Conservation (phyloP, 1,140 invertebrate species). For the Ceratina calcarata region DNA sequence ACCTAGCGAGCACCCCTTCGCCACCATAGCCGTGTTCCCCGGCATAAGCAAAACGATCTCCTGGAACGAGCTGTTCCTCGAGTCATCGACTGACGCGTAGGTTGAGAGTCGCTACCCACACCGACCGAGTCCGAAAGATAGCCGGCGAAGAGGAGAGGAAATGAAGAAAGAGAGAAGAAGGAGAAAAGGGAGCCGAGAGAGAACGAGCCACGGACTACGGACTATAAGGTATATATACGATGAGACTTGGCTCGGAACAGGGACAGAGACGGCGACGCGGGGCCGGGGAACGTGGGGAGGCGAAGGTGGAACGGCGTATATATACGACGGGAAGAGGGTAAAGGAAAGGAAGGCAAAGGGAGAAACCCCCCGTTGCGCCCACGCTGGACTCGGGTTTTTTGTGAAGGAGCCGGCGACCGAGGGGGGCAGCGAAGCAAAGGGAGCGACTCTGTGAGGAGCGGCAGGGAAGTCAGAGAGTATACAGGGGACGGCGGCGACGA, state of each 20-base stretch:
- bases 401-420: conserved; percentile 54
- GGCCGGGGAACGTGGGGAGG: neutral
- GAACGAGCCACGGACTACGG: conserved; percentile 67
- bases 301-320: conserved; percentile 52
- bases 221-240: conserved; percentile 34
- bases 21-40: neutral
- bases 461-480: conserved; percentile 11
- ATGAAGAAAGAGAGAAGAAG: conserved; percentile 8
- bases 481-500: conserved; percentile 17
- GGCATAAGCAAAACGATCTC: neutral
- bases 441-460: conserved; percentile 28
- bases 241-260: conserved; percentile 62
- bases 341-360: conserved; percentile 70
- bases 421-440: conserved; percentile 22
- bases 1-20: neutral
- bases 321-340: conserved; percentile 69
- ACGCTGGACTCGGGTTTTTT: conserved; percentile 76
- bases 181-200: conserved; percentile 35
- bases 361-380: conserved; percentile 75
- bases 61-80: neutral
- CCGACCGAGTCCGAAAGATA: conserved; percentile 13
- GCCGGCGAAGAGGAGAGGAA: conserved; percentile 17
- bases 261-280: conserved; percentile 41
- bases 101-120: conserved; percentile 46
- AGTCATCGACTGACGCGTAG: conserved; percentile 35